Base-by-base conservation (phyloP, 2,797 vertebrate genomes). In the Distichodus sexfasciatus region DNA sequence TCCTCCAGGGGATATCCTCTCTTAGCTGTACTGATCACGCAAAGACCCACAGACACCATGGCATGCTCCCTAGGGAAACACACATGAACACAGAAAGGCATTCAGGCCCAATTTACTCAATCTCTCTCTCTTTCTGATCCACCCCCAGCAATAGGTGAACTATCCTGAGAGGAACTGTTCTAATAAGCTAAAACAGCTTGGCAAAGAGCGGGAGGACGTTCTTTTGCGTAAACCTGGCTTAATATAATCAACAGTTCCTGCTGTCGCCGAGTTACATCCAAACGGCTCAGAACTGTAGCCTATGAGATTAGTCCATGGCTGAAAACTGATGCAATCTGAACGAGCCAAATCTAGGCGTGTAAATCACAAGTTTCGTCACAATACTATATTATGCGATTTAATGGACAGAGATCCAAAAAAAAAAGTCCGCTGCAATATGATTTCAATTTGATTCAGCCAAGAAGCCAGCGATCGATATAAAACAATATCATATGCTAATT, bases 1-100 rank as follows among this genome's bases (percentile, higher is more conserved):
- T 99, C 97, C 73, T 94, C 94, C 80, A 95, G 86, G 1, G 97
- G 97, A 83, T 98, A 99, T 29, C 94, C 93, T 86, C 97, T 91
- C 83, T 96, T 99, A 73, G 89, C 80, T 3, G 94, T 96, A 81
- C 84, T 97, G 82, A 99, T 88, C 72, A 97, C 94, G 84, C 95
- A 96, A 73, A 98, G 83, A 38, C 94, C 96, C 12, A 99, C 82
- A 0, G 97, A 98, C 1, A 89, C 87, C 96, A 99, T 93, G 1
- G 95, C 91, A 72, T 96, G 94, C 72, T 99, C 97, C 85, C 97
- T 99, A 83, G 14, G 84, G 78, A 63, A 4, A 47, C 3, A 65
- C n/a, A 53, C 1, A 12, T 19, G 5, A 50, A 44, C 21, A 65
- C 15, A 58, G 12, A 43, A 21, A 29, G n/a, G 17, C 28, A 14